Evolutionary conservation across 2,113 vertebrate species (phyloP).

Genomic region (Oenanthe oenanthe): DNA sequence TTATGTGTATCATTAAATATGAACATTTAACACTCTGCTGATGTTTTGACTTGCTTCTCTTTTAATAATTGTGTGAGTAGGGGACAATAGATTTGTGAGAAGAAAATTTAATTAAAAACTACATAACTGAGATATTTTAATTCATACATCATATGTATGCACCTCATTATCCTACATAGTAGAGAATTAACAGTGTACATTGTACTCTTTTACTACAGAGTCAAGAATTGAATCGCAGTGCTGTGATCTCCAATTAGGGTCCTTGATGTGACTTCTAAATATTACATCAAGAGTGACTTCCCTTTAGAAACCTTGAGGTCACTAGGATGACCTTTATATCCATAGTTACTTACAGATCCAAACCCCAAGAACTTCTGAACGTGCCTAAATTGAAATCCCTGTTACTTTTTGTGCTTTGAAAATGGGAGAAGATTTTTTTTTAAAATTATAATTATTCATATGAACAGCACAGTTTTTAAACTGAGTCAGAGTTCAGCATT

Average conservation of each 20-base stretch:
- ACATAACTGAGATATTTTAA: slow-evolving; percentile 4
- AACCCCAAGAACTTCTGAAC: neutral
- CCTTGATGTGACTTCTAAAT: neutral
- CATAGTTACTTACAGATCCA: neutral
- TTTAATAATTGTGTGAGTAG: neutral
- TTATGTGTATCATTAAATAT: neutral
- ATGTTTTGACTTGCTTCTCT: slow-evolving; percentile 5
- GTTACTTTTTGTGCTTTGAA: neutral
- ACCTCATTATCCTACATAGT: neutral
- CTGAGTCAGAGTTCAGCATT: neutral
- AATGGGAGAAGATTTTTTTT: neutral
- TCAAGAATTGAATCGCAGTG: neutral
- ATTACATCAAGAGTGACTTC: neutral
- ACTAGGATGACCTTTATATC: neutral
- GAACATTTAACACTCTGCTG: slow-evolving; percentile 45
- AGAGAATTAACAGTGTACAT: neutral
- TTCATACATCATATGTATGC: neutral
- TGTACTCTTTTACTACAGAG: neutral
- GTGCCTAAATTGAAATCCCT: neutral
- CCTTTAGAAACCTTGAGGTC: neutral
- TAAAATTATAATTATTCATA: neutral
- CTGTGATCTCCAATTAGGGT: neutral
- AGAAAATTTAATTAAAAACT: neutral
- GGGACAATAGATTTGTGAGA: neutral
- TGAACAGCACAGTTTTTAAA: neutral